These are phyloP conservation scores for Timandra comae DNA, from an alignment of 2,888 invertebrate species.

Conservation along the genomic window DNA sequence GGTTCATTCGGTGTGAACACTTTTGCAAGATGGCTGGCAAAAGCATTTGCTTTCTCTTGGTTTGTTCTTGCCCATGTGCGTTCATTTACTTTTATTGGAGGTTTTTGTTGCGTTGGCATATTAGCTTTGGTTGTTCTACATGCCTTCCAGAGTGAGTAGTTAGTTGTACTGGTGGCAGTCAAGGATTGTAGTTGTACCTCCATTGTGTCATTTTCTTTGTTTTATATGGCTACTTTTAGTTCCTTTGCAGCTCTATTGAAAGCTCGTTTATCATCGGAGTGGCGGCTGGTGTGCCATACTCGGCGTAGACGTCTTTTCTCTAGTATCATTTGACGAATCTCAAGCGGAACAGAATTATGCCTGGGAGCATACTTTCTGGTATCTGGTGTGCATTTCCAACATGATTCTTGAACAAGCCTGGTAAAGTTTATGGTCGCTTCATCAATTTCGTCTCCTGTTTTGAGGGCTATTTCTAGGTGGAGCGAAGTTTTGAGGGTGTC, in stretches of 20 bases:
- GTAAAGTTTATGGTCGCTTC: constrained; percentile 3
- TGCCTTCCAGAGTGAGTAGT: constrained; percentile 3
- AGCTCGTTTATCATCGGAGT: not conserved
- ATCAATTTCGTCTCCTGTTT: constrained; percentile 8
- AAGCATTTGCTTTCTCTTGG: constrained; percentile 2
- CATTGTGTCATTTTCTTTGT: not conserved
- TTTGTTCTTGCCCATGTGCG: constrained; percentile 1
- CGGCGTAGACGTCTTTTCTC: constrained; percentile 13
- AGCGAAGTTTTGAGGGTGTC: constrained; percentile 5
- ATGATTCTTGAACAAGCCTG: constrained; percentile 6
- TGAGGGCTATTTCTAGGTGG: constrained; percentile 6
- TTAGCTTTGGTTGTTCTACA: not conserved
- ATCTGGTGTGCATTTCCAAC: constrained; percentile 6
- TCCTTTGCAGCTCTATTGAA: not conserved
- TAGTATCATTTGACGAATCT: constrained; percentile 2
- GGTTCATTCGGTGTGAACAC: constrained; percentile 3
- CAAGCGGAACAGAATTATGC: not conserved
- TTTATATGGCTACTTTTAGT: not conserved
- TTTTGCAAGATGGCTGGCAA: constrained; percentile 3
- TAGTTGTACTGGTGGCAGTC: not conserved
- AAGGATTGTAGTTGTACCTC: not conserved
- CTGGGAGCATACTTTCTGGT: not conserved
- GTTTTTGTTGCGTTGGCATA: constrained; percentile 3
- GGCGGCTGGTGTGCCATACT: constrained; percentile 11
- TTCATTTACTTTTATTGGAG: constrained; percentile 1